Evolutionary conservation across 2,888 invertebrate species (phyloP), one percentile per base, ranked within the genome.

Genomic region (Stomorhina lunata): DNA sequence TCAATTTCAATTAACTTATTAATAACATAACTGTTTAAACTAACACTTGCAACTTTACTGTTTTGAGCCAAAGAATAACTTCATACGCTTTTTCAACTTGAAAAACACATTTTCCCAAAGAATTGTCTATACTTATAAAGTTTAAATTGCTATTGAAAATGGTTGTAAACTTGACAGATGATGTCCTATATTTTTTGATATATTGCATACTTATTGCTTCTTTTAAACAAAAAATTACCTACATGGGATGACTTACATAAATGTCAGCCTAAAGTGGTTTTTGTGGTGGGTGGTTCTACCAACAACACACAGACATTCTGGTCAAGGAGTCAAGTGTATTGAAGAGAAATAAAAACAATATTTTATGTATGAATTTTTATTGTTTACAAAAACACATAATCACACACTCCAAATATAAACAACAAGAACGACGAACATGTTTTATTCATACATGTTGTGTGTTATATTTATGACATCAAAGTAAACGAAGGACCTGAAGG

Each of bases 121-220:
- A 57, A 32, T 17, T 7, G 68, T 55, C 73, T 80, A 7, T 25
- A 59, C 12, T 40, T 29, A 15, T 50, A 61, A 50, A 57, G 71
- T 66, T 81, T 77, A 71, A 76, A 72, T 72, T 76, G 76, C 59
- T 71, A 61, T 77, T 76, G 66, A 76, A 69, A 72, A 65, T 65
- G 12, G 29, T 53, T 76, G 81, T 76, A 76, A 32, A 81, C 27
- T 73, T 53, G 17, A 5, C 4, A 59, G 57, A 34, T 29, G 2
- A 6, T 27, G 22, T 43, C n/a, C n/a, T n/a, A n/a, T 45, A 45
- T 27, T 43, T 29, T 15, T 55, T 34, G 1, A 15, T 57, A 15
- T 34, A 5, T 20, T 57, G 20, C 4, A 1, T 15, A 10, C 20
- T 2, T 65, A 32, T 29, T 20, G 20, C 2, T 32, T 43, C 32